These are phyloP conservation scores for Heliornis fulica DNA, from an alignment of 2,113 vertebrate species.

Conservation along the genomic window DNA sequence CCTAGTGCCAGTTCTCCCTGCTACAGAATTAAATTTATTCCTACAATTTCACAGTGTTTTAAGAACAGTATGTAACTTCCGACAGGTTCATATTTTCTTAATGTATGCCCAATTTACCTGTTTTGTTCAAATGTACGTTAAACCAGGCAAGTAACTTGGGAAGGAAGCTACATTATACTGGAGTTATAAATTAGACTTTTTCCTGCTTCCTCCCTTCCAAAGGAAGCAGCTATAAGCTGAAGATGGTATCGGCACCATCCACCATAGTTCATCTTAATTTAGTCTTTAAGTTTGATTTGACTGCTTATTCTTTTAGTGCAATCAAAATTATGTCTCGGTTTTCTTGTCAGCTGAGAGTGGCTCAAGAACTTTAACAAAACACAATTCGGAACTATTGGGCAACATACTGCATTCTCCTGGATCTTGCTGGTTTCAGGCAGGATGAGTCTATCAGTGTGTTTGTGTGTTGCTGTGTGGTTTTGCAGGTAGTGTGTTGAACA, in stretches of 20 bases:
- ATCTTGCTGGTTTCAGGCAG: neutral
- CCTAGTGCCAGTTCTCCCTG: neutral
- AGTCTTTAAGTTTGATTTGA: neutral
- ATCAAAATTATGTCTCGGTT: neutral
- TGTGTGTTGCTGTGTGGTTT: neutral
- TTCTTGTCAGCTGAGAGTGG: neutral
- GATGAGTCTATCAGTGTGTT: neutral
- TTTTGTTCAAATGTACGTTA: neutral
- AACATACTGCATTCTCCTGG: neutral
- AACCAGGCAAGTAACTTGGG: neutral
- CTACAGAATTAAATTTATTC: neutral
- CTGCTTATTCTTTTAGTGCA: neutral
- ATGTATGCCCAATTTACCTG: neutral
- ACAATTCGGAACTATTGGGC: neutral
- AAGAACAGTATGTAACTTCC: neutral
- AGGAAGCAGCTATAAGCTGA: neutral
- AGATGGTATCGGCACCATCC: neutral
- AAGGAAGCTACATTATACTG: neutral
- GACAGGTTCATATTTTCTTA: neutral
- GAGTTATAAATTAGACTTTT: neutral
- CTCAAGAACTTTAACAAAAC: neutral
- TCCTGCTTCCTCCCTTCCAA: neutral
- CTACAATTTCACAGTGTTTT: neutral
- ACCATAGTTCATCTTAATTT: neutral
- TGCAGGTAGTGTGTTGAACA: rapidly evolving